Evolutionary conservation across 2,113 vertebrate genomes (phyloP).

Genomic region (Oenanthe melanoleuca): DNA sequence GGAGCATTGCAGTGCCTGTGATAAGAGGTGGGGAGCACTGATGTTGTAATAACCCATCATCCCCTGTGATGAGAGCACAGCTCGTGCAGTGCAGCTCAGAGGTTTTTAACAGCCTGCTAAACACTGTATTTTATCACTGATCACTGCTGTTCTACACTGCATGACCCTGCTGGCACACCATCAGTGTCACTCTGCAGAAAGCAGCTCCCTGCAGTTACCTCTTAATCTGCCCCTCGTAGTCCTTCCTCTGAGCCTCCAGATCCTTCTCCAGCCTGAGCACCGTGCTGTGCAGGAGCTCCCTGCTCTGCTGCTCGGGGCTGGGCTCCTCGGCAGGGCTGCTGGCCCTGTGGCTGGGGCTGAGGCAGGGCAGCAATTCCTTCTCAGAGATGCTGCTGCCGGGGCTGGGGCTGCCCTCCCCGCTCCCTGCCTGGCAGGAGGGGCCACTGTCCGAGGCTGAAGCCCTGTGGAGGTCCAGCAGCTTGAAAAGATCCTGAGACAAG

Average conservation of each 20-base stretch:
- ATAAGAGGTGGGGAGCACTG: neutral
- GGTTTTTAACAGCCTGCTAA: neutral
- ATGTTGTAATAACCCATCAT: neutral
- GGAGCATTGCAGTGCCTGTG: neutral
- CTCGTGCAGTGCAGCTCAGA: neutral
- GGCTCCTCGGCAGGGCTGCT: constrained; percentile 9
- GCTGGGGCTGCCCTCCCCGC: neutral
- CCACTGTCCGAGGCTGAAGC: constrained; percentile 15
- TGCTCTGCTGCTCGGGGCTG: constrained; percentile 8
- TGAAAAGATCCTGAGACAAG: constrained; percentile 86
- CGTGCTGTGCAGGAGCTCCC: constrained; percentile 38
- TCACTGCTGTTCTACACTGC: fast-evolving
- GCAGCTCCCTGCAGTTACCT: constrained; percentile 60
- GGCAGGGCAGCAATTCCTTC: constrained; percentile 6
- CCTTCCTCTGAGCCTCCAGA: constrained; percentile 61
- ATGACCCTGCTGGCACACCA: fast-evolving
- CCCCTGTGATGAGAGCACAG: neutral
- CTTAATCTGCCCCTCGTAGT: constrained; percentile 69
- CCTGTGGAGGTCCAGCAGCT: constrained; percentile 78
- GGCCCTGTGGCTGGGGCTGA: constrained; percentile 2
- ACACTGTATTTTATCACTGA: neutral
- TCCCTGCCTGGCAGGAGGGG: neutral
- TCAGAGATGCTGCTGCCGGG: constrained; percentile 2
- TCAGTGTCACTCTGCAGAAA: neutral
- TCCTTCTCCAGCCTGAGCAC: constrained; percentile 58